Evolutionary conservation across 2,797 vertebrate genomes (phyloP), one percentile per base, ranked within the genome.

Genomic region (Remorina albescens): DNA sequence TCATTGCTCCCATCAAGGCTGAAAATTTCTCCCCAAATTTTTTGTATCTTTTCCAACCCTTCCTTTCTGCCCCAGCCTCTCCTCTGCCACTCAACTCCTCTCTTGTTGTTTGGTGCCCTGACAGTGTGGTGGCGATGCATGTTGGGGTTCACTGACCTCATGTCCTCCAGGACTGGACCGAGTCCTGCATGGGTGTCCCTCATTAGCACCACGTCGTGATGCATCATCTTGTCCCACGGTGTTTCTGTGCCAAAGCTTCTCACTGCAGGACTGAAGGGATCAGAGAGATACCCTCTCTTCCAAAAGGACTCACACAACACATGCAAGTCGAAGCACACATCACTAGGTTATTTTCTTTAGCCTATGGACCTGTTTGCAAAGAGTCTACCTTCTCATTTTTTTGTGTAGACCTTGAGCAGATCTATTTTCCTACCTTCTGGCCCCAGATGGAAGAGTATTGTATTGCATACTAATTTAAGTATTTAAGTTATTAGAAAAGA

Each of bases 401-500:
- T 50, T 51, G 36, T 11, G 30, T 72, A 76, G 84, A 78, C 69
- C 83, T 82, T 66, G 23, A 82, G 80, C 75, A 80, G 71, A 87
- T 85, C 58, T 82, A 81, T 91, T 89, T 87, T 89, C 75, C 71
- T 80, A 89, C 71, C 77, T 54, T 65, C 75, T 71, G 49, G 64
- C 70, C 77, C 81, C 68, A 64, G 78, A 81, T 82, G 63, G 49
- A 88, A 76, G 77, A 83, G 78, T 89, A 85, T 92, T 91, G 82
- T 91, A 87, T 87, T 87, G 62, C 79, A 78, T 77, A 89, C 88
- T 95, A 93, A 94, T 94, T 94, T 94, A 94, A 94, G 78, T 93
- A 88, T 93, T 93, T 95, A 95, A 95, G 93, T 95, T 95, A 95
- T 95, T 94, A 93, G 91, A 89, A 87, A 89, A 74, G 13, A 90